phyloP scores from a whole-genome alignment of 2,797 vertebrate species.

The Phoxinus dragarum region DNA sequence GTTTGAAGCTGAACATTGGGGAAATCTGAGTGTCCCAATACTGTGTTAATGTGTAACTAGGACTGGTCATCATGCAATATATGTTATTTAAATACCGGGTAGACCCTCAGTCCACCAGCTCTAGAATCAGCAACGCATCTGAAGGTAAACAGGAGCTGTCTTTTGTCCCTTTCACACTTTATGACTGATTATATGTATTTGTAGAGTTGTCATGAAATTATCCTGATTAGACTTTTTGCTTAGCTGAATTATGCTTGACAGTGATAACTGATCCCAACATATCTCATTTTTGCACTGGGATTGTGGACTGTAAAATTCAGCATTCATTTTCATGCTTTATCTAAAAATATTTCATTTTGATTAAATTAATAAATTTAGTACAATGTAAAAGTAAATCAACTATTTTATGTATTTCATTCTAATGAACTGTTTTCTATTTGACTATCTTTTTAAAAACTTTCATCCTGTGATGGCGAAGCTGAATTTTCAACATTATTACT shows the following conservation, averaged over 20 bases:
- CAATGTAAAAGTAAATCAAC: neutral
- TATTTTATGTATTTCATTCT: neutral
- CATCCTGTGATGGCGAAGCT: neutral
- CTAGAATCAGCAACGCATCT: constrained; percentile 32
- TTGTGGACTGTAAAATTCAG: neutral
- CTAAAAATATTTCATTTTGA: neutral
- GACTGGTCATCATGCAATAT: constrained; percentile 29
- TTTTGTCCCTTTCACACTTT: constrained; percentile 25
- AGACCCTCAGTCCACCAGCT: constrained; percentile 27
- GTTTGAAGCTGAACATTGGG: constrained; percentile 39
- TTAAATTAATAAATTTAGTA: neutral
- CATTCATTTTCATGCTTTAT: neutral
- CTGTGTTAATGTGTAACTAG: constrained; percentile 64
- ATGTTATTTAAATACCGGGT: constrained; percentile 51
- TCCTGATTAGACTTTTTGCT: neutral
- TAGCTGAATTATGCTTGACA: neutral
- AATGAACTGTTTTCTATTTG: neutral
- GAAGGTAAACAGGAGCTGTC: constrained; percentile 53
- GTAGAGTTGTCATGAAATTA: neutral
- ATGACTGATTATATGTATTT: neutral
- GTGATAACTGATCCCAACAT: neutral
- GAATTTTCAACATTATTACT: neutral
- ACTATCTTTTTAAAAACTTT: neutral
- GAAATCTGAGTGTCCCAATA: constrained; percentile 56
- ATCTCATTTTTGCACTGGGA: neutral